These are phyloP conservation scores for Galerucella nymphaeae DNA, from an alignment of 2,888 invertebrate species.

Conservation along the genomic window DNA sequence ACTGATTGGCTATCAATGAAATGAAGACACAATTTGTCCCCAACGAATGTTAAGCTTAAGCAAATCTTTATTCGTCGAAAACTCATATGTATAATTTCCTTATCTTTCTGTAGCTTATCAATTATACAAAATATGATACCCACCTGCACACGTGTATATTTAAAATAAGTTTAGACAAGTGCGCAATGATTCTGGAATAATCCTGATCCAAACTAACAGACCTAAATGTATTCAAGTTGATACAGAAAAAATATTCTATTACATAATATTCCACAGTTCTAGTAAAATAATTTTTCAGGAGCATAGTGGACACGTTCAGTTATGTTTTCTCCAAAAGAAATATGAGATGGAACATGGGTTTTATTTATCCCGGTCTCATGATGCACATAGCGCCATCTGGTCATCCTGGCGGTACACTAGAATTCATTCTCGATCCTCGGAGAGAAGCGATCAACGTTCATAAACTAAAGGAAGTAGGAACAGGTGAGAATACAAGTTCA, in stretches of 20 bases:
- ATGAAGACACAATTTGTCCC: no score
- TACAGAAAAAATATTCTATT: not conserved
- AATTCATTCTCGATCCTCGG: constrained; percentile 78
- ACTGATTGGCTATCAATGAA: no score
- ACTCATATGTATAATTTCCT: no score
- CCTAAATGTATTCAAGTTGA: no score
- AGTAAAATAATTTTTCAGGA: constrained; percentile 21
- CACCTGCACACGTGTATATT: no score
- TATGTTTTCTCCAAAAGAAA: constrained; percentile 77
- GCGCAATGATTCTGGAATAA: no score
- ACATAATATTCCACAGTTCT: not conserved
- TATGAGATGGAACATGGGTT: constrained; percentile 80
- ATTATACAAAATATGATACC: no score
- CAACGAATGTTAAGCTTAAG: no score
- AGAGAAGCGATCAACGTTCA: constrained; percentile 67
- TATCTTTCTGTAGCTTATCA: no score
- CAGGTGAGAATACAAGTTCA: constrained; percentile 66
- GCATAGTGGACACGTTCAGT: constrained; percentile 72
- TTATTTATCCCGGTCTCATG: constrained; percentile 78
- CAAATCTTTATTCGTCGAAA: no score
- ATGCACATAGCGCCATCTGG: constrained; percentile 81
- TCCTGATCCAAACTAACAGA: no score
- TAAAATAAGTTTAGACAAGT: no score
- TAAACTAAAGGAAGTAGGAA: constrained; percentile 70
- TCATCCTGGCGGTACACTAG: constrained; percentile 76